Base-by-base conservation (phyloP, 2,797 vertebrate species). In the Apodemus agrarius region DNA sequence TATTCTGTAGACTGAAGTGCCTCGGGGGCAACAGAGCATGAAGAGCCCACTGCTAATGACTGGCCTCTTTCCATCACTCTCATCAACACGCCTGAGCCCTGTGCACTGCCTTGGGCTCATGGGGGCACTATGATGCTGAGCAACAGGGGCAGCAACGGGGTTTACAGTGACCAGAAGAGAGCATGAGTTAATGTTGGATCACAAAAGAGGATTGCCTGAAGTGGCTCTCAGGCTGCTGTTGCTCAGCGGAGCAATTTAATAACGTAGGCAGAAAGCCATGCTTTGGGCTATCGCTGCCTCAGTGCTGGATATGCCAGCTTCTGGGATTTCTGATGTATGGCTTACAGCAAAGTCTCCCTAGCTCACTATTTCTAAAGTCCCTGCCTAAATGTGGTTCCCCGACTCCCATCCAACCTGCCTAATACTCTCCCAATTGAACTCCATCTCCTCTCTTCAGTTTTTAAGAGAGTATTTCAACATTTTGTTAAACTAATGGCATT, bases 231-330 rank as follows among this genome's bases (percentile, higher is more conserved):
- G 82, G 90, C 43, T 26, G 69, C 59, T 11, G 40, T 59, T 80
- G 59, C 72, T 96, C 95, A 43, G 83, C 0, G 13, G 69, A 90
- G 80, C 91, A 54, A 69, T 91, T 93, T 93, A 93, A 89, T 76
- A 43, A 93, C 54, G n/a, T 0, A 26, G 84, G 49, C 49, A 57
- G 90, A 83, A 81, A 93, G 74, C 76, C 40, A 8, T 19, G 74
- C 78, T 89, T 63, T 65, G 1, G 26, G 93, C 11, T 0, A n/a
- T 11, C 1, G 34, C 84, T 61, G 61, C 83, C 74, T 95, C 3
- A 0, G 4, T 69, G 9, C 52, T 22, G 59, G 75, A 46, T 29
- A 6, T 40, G 52, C 91, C 40, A 12, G 26, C 49, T 82, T 82
- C 43, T 1, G 37, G 22, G 57, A 63, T 52, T 65, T 95, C 72